Evolutionary conservation across 2,888 invertebrate species (phyloP).

Genomic region (Augochlorella aurata): DNA sequence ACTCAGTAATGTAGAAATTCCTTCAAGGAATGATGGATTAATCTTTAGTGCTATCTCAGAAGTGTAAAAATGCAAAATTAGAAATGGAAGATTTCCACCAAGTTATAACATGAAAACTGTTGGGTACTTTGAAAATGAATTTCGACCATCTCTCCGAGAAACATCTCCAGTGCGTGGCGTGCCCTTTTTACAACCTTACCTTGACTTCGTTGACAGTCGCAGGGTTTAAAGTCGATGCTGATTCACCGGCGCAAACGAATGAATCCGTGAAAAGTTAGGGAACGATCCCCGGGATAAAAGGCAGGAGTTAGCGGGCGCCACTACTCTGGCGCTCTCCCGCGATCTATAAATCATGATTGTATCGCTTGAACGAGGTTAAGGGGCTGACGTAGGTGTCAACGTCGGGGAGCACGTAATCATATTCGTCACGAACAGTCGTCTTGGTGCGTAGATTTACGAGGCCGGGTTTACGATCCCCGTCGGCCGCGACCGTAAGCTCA

Average conservation of each 20-base stretch:
- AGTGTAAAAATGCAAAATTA: too few relatives aligned
- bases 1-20: too few relatives aligned
- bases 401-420: slow-evolving; percentile 53
- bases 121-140: too few relatives aligned
- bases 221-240: slow-evolving; percentile 56
- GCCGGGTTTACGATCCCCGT: slow-evolving; percentile 60
- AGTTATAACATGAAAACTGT: too few relatives aligned
- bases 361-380: slow-evolving; percentile 45
- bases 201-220: slow-evolving; percentile 49
- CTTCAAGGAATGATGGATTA: too few relatives aligned
- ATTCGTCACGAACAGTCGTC: slow-evolving; percentile 59
- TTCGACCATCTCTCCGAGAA: too few relatives aligned
- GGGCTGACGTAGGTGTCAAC: slow-evolving; percentile 47
- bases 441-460: slow-evolving; percentile 55
- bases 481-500: slow-evolving; percentile 41
- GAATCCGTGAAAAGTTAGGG: neutral
- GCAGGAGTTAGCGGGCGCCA: neutral
- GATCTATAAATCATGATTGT: slow-evolving; percentile 62
- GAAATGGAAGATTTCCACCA: too few relatives aligned
- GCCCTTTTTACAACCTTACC: slow-evolving; percentile 50
- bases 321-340: neutral
- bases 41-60: too few relatives aligned
- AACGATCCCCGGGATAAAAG: slow-evolving; percentile 25
- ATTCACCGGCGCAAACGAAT: slow-evolving; percentile 10
- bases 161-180: neutral